Evolutionary conservation across 2,113 vertebrate species (phyloP).

Genomic region (Mesembrinibis cayennensis): DNA sequence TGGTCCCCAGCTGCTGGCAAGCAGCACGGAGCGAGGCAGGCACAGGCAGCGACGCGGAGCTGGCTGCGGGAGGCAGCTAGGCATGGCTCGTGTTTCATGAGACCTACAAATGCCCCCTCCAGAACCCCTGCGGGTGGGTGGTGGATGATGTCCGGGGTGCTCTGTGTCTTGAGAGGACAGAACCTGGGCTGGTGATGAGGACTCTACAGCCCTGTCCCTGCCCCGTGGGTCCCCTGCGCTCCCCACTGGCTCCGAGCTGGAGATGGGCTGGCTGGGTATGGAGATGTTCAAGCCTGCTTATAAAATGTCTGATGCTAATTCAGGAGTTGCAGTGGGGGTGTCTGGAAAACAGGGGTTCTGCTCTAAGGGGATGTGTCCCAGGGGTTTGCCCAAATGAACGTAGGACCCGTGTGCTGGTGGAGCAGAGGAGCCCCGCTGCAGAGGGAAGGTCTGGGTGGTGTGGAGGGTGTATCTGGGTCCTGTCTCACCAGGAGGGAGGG

Average conservation of each 20-base stretch:
- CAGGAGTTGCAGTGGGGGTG: not conserved
- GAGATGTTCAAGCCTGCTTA: not conserved
- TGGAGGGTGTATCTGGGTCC: not conserved
- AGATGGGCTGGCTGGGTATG: not conserved
- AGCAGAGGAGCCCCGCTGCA: not conserved
- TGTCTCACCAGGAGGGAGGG: not conserved
- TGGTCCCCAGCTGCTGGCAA: not conserved
- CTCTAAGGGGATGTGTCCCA: not conserved
- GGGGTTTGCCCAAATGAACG: not conserved
- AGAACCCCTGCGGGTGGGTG: not conserved
- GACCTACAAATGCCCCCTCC: not conserved
- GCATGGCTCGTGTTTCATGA: rapidly evolving
- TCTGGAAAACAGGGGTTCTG: not conserved
- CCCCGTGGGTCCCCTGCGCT: not conserved
- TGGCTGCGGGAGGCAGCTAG: not conserved
- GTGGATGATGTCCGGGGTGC: not conserved
- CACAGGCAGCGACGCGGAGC: not conserved
- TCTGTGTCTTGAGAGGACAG: not conserved
- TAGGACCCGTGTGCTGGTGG: not conserved
- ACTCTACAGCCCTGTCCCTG: not conserved
- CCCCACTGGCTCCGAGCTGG: not conserved
- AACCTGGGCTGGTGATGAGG: not conserved
- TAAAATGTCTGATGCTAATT: not conserved
- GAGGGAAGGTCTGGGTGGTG: not conserved
- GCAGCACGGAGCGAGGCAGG: not conserved